Conservation (phyloP, 2,797 vertebrate genomes). For the Amniataba percoides region DNA sequence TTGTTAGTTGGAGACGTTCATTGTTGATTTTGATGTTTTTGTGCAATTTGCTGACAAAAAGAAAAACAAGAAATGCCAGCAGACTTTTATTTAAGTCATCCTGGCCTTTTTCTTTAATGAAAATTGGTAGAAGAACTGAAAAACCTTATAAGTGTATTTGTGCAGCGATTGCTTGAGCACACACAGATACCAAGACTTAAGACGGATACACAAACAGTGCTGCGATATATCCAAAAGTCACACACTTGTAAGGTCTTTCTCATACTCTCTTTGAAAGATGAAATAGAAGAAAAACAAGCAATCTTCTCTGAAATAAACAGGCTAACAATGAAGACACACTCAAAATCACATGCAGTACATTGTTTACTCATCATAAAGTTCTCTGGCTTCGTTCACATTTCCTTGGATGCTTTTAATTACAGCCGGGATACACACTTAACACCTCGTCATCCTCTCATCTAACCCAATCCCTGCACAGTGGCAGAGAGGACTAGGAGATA, state of each 20-base stretch:
- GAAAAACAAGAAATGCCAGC: too few species aligned
- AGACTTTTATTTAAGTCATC: background rate
- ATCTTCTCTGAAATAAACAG: background rate
- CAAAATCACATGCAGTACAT: background rate
- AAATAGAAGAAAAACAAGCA: background rate
- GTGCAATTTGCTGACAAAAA: too few species aligned
- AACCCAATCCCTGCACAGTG: conserved; percentile 12
- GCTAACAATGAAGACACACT: background rate
- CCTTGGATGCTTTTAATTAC: conserved; percentile 43
- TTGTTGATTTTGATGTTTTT: too few species aligned
- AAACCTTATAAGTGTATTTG: background rate
- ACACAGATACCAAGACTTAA: background rate
- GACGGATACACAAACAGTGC: background rate
- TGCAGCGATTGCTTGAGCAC: background rate
- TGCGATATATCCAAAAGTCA: background rate
- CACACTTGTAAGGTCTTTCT: background rate
- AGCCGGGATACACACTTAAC: conserved; percentile 22
- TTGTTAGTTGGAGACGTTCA: too few species aligned
- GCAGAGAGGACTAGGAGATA: conserved; percentile 30
- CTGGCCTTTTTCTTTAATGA: background rate
- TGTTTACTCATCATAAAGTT: conserved; percentile 1
- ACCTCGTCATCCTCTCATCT: conserved; percentile 37
- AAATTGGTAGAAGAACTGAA: background rate
- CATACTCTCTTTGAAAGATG: background rate
- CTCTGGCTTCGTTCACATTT: background rate